Percentiles rank a stretch among this genome's conserved stretches.
These are phyloP conservation scores for Hirtodrosophila duncani DNA, from an alignment of 2,888 invertebrate species.

Conservation along the genomic window DNA sequence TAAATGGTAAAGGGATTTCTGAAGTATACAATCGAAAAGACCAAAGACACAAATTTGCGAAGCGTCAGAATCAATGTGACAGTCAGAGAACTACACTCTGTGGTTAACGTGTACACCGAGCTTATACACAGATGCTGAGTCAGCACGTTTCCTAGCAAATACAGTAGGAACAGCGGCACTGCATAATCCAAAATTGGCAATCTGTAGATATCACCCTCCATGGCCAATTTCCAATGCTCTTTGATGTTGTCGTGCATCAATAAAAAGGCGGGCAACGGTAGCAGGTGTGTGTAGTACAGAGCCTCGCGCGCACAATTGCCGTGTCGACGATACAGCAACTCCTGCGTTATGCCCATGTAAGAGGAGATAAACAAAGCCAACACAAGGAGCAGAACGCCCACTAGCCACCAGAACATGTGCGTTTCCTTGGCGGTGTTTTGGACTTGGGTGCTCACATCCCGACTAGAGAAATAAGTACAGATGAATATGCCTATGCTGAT, in stretches of 20 bases:
- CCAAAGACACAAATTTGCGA: constrained; percentile 94
- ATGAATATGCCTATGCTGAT: constrained; percentile 93
- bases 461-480: constrained; percentile 83
- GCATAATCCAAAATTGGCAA: constrained; percentile 24
- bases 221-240: constrained; percentile 80
- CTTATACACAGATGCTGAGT: constrained; percentile 96
- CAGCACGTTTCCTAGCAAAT: constrained; percentile 87
- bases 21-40: constrained; percentile 94
- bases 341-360: constrained; percentile 95
- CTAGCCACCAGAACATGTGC: constrained; percentile 79
- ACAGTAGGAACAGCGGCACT: constrained; percentile 73
- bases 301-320: constrained; percentile 95
- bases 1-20: constrained; percentile 92
- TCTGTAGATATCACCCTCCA: constrained; percentile 26
- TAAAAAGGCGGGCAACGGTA: constrained; percentile 92
- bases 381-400: constrained; percentile 88
- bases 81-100: constrained; percentile 93
- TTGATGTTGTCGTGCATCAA: constrained; percentile 86
- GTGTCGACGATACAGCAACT: constrained; percentile 86
- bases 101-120: constrained; percentile 94
- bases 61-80: constrained; percentile 96
- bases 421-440: neutral
- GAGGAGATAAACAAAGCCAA: constrained; percentile 94
- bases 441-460: constrained; percentile 6
- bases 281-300: constrained; percentile 89